Base-by-base conservation (phyloP, 2,888 invertebrate genomes). In the Nephrotoma appendiculata region DNA sequence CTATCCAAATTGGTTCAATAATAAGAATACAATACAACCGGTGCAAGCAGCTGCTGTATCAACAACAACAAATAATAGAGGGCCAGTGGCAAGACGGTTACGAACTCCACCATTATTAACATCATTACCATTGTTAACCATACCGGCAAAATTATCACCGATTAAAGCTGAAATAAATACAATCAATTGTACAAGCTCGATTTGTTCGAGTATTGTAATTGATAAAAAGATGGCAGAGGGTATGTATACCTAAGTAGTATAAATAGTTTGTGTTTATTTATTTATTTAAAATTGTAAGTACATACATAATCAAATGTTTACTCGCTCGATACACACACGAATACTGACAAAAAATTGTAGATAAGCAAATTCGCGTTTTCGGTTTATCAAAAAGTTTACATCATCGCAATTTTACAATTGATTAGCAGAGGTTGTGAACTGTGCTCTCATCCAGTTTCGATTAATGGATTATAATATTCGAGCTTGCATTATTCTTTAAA, bases 1-100 rank as follows among this genome's bases (percentile, higher is more conserved):
- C 92, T 97, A 97, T 93, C 97, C 97, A 89, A 97, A 96, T 95
- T 98, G 97, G 97, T 97, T 98, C 93, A 95, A 95, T 92, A 93
- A 92, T 86, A 91, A 92, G 92, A 89, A 87, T 87, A 86, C 87
- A 87, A 88, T 92, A 92, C 92, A 92, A 88, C 92, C 88, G 87
- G 89, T 88, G 87, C 89, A 89, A 87, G 7, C 71, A 71, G 31
- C 71, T 71, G 71, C 31, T 31, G 19, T 88, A 89, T 89, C 89
- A 89, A 89, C 71, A 44, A 84, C 88, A 88, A 43, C 86, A 87
- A 43, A 45, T 86, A 87, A 31, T 31, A 31, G 31, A 31, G 44
- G n/a, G 84, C 42, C 86, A 87, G 71, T 87, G 89, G 88, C 88
- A 89, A 88, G 88, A 31, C 71, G 71, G 9, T 71, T 71, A 9